Base-by-base conservation (phyloP, 2,797 vertebrate genomes). In the Anomalospiza imberbis region DNA sequence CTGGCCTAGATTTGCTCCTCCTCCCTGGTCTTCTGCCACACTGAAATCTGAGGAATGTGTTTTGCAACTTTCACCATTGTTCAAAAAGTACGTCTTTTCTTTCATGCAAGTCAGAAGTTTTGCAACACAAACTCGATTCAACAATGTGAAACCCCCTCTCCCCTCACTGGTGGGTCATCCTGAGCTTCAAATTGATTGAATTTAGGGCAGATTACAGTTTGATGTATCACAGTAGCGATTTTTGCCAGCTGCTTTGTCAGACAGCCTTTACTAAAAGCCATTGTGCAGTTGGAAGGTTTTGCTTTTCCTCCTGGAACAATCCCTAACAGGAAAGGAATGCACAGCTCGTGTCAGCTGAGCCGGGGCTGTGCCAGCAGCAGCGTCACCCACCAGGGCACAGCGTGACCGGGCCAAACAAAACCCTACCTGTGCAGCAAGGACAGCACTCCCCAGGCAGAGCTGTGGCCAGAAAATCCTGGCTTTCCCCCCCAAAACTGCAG, bases 261-360 rank as follows among this genome's bases (percentile, higher is more conserved):
- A 16, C 42, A 70, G 60, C 87, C 75, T 82, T 85, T 81, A 36
- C 50, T 65, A 53, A 88, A 79, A 76, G 54, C 78, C 63, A n/a
- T 34, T 76, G 92, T 68, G 85, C 74, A 18, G 26, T 9, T 73
- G 73, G 74, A n/a, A 91, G 55, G 73, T 63, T 88, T 94, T 85
- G 61, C n/a, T 68, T 78, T 70, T 90, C 75, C 80, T 86, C 90
- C 79, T 80, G 55, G 34, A 85, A 89, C 87, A 91, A 72, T 82
- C 63, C 9, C 70, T 83, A 68, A 76, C 31, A 63, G 71, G 72
- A 81, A 48, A 88, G 73, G 90, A 74, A 76, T 40, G 86, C 36
- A 4, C 7, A 81, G 63, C 75, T 61, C 14, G 0, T 25, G 12
- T 63, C 67, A 93, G 93, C 91, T 93, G 89, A 94, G 42, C 7